Conservation (phyloP, 1,140 invertebrate genomes). For the Eumaeus atala region DNA sequence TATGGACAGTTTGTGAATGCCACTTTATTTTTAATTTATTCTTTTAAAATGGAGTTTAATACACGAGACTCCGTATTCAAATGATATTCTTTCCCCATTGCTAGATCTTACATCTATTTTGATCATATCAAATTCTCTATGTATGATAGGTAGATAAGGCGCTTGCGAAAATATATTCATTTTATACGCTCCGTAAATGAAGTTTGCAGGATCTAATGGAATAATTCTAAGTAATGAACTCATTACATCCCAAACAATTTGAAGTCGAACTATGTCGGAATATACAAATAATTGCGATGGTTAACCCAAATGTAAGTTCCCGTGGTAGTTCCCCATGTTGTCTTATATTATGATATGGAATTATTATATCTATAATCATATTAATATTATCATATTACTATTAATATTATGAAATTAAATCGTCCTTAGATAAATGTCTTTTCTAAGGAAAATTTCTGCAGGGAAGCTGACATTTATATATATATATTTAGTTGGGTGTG, state of each 20-base stretch:
- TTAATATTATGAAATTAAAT: no score
- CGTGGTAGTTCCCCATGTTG: no score
- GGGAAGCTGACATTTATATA: no score
- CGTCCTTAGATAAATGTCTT: no score
- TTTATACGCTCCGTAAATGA: slow-evolving; percentile 32
- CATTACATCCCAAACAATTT: slow-evolving; percentile 40
- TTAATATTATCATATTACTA: no score
- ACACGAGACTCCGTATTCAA: slow-evolving; percentile 37
- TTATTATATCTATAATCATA: no score
- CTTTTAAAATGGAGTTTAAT: slow-evolving; percentile 28
- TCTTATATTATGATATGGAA: no score
- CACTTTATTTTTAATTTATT: slow-evolving; percentile 17
- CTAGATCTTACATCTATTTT: slow-evolving; percentile 38
- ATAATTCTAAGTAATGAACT: slow-evolving; percentile 33
- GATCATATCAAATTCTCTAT: slow-evolving; percentile 34
- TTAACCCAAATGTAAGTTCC: slow-evolving; percentile 30
- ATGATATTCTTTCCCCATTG: slow-evolving; percentile 35
- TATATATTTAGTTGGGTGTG: no score
- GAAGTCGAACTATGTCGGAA: slow-evolving; percentile 40
- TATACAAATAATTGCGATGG: slow-evolving; percentile 42
- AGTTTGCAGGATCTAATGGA: slow-evolving; percentile 26
- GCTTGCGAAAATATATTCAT: slow-evolving; percentile 34
- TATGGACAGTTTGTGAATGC: slow-evolving; percentile 22
- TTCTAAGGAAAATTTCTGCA: no score
- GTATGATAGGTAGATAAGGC: slow-evolving; percentile 32